Evolutionary conservation across 2,113 vertebrate genomes (phyloP).

Genomic region (Recurvirostra avosetta): DNA sequence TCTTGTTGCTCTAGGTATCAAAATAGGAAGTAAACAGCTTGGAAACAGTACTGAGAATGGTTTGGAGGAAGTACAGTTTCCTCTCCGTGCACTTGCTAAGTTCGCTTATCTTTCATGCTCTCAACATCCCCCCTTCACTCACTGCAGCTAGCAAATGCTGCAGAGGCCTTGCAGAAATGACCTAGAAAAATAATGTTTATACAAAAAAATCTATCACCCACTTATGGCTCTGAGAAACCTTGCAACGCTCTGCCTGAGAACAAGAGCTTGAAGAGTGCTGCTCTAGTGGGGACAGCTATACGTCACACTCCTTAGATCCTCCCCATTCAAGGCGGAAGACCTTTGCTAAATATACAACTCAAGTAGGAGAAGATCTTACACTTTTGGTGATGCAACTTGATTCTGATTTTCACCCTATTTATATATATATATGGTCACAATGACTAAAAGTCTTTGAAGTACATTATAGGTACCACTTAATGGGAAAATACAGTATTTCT

Average conservation of each 20-base stretch:
- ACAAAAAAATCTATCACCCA: neutral
- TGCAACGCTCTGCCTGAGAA: neutral
- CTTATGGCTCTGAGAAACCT: neutral
- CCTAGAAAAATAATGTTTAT: neutral
- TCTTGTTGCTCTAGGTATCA: slow-evolving; percentile 76
- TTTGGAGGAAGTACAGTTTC: slow-evolving; percentile 74
- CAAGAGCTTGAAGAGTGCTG: neutral
- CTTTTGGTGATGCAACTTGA: neutral
- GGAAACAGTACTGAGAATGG: slow-evolving; percentile 79
- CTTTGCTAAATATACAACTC: neutral
- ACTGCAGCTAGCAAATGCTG: neutral
- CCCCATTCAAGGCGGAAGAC: neutral
- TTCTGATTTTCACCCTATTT: neutral
- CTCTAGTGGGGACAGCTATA: neutral
- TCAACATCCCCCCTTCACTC: slow-evolving; percentile 28
- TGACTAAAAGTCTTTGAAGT: neutral
- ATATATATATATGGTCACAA: neutral
- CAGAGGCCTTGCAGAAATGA: neutral
- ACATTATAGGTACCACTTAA: neutral
- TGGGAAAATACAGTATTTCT: neutral
- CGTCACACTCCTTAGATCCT: neutral
- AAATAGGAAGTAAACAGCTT: slow-evolving; percentile 82
- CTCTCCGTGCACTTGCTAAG: slow-evolving; percentile 65
- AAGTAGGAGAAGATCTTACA: neutral
- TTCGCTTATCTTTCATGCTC: slow-evolving; percentile 61